Evolutionary conservation across 1,140 invertebrate genomes (phyloP), one percentile per base, ranked within the genome.

Genomic region (Pseudomyrmex flavicornis): DNA sequence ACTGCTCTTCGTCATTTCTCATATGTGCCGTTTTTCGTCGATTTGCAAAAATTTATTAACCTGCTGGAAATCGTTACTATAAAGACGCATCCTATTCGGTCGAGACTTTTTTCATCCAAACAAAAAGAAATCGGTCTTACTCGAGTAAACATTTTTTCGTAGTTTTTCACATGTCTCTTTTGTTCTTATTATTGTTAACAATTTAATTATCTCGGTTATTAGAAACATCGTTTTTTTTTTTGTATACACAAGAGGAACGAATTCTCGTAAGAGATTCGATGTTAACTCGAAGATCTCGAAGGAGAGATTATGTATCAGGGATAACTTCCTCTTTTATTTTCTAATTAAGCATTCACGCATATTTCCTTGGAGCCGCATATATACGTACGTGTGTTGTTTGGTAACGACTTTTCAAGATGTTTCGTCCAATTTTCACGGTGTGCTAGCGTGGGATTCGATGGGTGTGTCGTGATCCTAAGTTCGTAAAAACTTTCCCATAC

Each of bases 31-130:
- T 56, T 52, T 58, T 5, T 4, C 44, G 48, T 35, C 35, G 35
- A 7, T 35, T 35, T 26, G 61, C 75, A 15, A 20, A 77, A 69
- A 69, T 35, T 35, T 35, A 35, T 35, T 35, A 5, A 13, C 9
- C 44, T 15, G 15, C 12, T 35, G 48, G n/a, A 46, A 77, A 9
- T 7, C 20, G 4, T 62, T 56, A 56, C 22, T n/a, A 72, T n/a
- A 72, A 77, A 85, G 73, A 87, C 59, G 59, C 63, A 72, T 87
- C 15, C 66, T 59, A 79, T 88, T 76, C 85, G 77, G 77, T 82
- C 9, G 20, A 13, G 13, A 50, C 9, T n/a, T 44, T 58, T 26
- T 35, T 56, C 59, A 46, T 12, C n/a, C 35, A 35, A 35, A n/a
- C 59, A 22, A 58, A 20, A 54, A 52, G 12, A 13, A 22, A 17